Conservation (phyloP, 2,113 vertebrate species). For the Camelus dromedarius region DNA sequence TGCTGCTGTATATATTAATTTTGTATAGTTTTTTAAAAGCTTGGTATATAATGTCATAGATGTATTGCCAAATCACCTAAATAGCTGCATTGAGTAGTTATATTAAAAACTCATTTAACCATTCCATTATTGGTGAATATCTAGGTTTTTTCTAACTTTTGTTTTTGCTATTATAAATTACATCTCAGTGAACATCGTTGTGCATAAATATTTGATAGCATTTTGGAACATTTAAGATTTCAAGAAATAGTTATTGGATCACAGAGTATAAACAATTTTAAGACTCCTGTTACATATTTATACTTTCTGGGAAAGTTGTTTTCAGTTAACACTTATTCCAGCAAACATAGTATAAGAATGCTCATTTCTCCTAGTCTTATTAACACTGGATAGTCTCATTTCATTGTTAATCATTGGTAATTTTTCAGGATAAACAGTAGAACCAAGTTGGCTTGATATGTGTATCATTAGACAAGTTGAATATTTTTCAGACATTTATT, state of each 20-base stretch:
- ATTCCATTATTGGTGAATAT: constrained; percentile 45
- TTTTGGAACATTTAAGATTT: constrained; percentile 58
- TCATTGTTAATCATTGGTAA: constrained; percentile 56
- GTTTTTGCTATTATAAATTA: constrained; percentile 40
- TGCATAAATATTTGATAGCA: constrained; percentile 29
- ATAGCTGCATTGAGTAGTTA: constrained; percentile 22
- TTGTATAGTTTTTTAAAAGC: not conserved
- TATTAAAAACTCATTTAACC: constrained; percentile 23
- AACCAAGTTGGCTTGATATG: constrained; percentile 8
- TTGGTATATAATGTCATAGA: not conserved
- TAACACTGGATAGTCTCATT: constrained; percentile 41
- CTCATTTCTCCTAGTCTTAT: constrained; percentile 42
- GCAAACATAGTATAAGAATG: constrained; percentile 24
- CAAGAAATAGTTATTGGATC: constrained; percentile 56
- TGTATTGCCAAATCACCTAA: constrained; percentile 48
- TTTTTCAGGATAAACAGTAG: constrained; percentile 50
- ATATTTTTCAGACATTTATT: constrained; percentile 53
- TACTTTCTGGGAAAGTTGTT: constrained; percentile 47
- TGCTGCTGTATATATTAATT: constrained; percentile 51
- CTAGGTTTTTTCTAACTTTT: not conserved
- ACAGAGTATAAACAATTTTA: constrained; percentile 44
- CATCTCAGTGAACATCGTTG: constrained; percentile 45
- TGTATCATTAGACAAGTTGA: constrained; percentile 44
- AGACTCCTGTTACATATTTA: constrained; percentile 50
- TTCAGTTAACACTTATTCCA: constrained; percentile 63